Evolutionary conservation across 2,113 vertebrate species (phyloP), one percentile per base, ranked within the genome.

Genomic region (Carollia perspicillata): DNA sequence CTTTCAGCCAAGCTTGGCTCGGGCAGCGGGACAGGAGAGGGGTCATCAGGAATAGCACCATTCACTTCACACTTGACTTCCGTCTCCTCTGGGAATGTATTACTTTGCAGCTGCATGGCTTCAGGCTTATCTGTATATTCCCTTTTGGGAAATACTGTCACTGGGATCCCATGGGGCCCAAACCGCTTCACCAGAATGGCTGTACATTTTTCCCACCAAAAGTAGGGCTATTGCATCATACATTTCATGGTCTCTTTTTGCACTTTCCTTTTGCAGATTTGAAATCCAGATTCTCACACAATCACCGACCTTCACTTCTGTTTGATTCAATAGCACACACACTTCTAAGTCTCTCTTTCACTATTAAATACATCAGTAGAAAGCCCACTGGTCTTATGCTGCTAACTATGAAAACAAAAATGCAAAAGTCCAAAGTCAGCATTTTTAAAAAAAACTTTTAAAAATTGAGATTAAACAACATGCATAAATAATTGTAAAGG

Each of bases 91-190:
- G 98, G 98, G 98, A 99, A 98, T 98, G 99, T 93, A 98, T 98
- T 98, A 94, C 97, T 98, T 97, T 99, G 99, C 63, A 99, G 98
- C 98, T 99, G 99, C 98, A 98, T 98, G 97, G 99, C 98, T 98
- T 99, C 99, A 1, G 99, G 99, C 95, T 98, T 99, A 96, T 99
- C 99, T 97, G 98, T 99, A 97, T 99, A 99, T 37, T 99, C 99
- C 93, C 99, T 99, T 97, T 99, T 99, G 83, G 99, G 99, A 98
- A 99, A 99, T 97, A 99, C 98, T 10, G 99, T 99, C 98, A 99
- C 99, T 95, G 99, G 99, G 97, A 99, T 99, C 93, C 99, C 99
- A 89, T 99, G 99, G 33, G 99, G 99, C 97, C 99, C 99, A 93
- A 99, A 99, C 99, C 99, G 97, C 96, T 97, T 92, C 97, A 97